Percentiles rank a stretch among this genome's conserved stretches.
Conservation (phyloP, 2,888 invertebrate species). For the Prenolepis imparis region DNA sequence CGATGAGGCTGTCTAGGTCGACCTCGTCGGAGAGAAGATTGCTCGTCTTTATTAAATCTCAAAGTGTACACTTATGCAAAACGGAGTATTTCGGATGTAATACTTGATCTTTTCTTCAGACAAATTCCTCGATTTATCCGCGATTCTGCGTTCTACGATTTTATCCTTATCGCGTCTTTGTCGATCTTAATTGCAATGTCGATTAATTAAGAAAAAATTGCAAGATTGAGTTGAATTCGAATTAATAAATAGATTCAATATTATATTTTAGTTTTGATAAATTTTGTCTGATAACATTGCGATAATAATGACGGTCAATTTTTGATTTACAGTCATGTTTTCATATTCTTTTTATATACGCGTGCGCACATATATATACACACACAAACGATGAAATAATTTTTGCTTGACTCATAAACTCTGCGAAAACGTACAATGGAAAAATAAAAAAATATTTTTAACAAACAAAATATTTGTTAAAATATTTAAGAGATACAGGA, state of each 20-base stretch:
- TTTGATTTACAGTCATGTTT: neutral
- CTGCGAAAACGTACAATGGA: neutral
- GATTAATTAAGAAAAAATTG: neutral
- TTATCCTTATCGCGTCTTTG: neutral
- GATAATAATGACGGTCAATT: neutral
- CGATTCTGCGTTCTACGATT: neutral
- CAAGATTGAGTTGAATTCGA: neutral
- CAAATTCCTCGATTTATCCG: neutral
- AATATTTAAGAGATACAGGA: neutral
- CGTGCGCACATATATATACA: too few relatives aligned
- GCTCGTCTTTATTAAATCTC: neutral
- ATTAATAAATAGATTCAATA: neutral
- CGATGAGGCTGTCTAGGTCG: neutral
- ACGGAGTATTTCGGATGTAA: neutral
- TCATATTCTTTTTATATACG: neutral
- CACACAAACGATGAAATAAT: neutral
- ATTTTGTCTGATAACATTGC: neutral
- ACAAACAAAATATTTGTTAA: neutral
- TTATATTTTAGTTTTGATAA: neutral
- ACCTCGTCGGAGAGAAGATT: slow-evolving; percentile 2
- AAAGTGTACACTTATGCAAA: neutral
- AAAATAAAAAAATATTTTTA: neutral
- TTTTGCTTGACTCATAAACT: neutral
- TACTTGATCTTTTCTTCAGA: neutral
- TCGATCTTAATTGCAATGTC: neutral